phyloP scores from a whole-genome alignment of 2,797 vertebrate genomes.

The Chloroceryle amazona region DNA sequence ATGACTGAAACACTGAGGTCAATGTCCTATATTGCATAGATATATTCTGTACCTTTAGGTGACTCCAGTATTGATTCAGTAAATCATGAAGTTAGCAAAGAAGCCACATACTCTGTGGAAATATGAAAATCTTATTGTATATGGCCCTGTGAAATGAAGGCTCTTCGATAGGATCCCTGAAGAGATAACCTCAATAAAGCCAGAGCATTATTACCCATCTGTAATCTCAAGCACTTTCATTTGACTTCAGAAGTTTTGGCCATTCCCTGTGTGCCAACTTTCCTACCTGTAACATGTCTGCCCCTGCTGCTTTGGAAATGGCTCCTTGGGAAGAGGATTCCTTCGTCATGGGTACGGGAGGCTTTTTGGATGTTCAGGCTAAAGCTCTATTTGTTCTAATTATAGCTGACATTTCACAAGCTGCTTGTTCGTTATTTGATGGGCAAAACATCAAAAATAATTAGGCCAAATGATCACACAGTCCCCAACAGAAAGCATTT shows the following conservation, averaged over 20 bases:
- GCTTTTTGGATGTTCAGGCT: conserved; percentile 4
- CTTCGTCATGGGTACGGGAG: not conserved
- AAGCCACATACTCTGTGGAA: not conserved
- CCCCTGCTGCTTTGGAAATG: not conserved
- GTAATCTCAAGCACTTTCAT: not conserved
- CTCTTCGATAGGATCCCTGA: not conserved
- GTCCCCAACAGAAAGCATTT: conserved; percentile 55
- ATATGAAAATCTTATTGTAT: not conserved
- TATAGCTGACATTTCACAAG: conserved; percentile 57
- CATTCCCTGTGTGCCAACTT: not conserved
- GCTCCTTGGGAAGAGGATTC: not conserved
- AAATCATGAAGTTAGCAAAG: not conserved
- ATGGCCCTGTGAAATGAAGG: not conserved
- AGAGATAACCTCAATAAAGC: not conserved
- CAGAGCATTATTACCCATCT: not conserved
- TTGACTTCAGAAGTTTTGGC: not conserved
- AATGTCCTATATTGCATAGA: accelerated
- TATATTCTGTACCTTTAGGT: not conserved
- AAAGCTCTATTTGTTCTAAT: conserved; percentile 64
- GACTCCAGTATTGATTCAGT: not conserved
- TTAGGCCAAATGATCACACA: conserved; percentile 34
- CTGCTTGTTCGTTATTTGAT: conserved; percentile 39
- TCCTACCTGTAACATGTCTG: not conserved
- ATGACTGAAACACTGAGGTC: not conserved
- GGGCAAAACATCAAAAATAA: conserved; percentile 53